Conservation (phyloP, 2,797 vertebrate species). For the Pangasius mekongensis region DNA sequence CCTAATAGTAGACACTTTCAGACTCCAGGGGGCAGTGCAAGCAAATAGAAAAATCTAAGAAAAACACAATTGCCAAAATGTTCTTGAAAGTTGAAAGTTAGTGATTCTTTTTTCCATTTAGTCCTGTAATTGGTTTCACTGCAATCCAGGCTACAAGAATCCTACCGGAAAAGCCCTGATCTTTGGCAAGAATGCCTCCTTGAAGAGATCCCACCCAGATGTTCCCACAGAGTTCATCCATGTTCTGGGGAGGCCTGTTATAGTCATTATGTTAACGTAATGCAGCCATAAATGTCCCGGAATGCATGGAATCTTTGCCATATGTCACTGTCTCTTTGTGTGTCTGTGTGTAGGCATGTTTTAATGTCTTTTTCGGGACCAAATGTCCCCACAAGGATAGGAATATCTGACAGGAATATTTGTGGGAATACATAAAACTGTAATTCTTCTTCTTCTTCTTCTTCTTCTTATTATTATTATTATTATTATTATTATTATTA, state of each 20-base stretch:
- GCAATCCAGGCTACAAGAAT: not conserved
- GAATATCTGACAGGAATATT: not conserved
- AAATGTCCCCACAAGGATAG: not conserved
- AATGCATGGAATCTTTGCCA: conserved; percentile 16
- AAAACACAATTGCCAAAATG: not conserved
- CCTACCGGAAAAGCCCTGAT: not conserved
- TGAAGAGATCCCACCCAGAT: conserved; percentile 34
- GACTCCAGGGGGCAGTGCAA: conserved; percentile 24
- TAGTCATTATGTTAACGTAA: conserved; percentile 22
- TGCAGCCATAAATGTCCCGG: not conserved
- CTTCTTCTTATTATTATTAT: not conserved
- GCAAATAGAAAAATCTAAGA: not conserved
- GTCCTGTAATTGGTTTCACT: not conserved
- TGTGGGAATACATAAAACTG: not conserved
- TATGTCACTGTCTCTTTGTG: not conserved
- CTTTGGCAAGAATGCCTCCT: conserved; percentile 2
- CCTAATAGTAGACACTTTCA: not conserved
- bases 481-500: not conserved
- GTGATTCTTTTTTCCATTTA: not conserved
- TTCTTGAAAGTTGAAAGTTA: not conserved
- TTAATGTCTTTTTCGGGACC: not conserved
- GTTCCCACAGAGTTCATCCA: conserved; percentile 30
- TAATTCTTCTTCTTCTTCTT: too few relatives aligned
- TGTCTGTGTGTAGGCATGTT: not conserved
- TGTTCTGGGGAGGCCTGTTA: conserved; percentile 6